phyloP scores from a whole-genome alignment of 2,888 invertebrate species.

The Oithona nana region DNA sequence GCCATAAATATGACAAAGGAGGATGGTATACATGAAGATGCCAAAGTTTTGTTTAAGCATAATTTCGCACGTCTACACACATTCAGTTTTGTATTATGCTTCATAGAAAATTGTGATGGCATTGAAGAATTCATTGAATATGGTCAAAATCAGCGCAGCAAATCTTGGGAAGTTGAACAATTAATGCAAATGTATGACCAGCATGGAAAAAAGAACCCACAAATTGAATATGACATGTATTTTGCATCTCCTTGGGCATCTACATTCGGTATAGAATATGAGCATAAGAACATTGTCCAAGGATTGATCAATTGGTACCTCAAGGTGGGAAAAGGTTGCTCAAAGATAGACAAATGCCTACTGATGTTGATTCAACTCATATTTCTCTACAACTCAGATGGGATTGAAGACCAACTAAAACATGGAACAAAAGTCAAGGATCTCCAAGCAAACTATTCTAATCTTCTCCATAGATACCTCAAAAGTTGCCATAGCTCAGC shows the following conservation, averaged over 20 bases:
- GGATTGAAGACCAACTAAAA: not conserved
- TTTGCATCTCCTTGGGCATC: not conserved
- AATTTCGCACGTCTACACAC: too few species aligned
- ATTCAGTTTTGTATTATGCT: too few species aligned
- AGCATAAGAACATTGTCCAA: not conserved
- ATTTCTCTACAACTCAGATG: not conserved
- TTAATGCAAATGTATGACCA: too few species aligned
- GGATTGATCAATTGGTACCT: too few species aligned
- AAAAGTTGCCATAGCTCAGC: not conserved
- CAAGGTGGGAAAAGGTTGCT: too few species aligned
- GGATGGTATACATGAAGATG: too few species aligned
- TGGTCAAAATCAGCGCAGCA: too few species aligned
- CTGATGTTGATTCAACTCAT: not conserved
- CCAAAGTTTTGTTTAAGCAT: too few species aligned
- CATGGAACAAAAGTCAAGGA: not conserved
- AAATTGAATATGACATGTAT: not conserved
- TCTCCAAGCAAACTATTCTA: not conserved
- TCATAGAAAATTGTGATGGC: too few species aligned
- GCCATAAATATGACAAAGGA: too few species aligned
- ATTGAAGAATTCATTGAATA: not conserved
- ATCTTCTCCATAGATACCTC: not conserved
- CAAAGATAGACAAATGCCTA: not conserved
- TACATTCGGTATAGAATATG: not conserved
- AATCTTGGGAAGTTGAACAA: too few species aligned
- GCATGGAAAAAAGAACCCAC: not conserved